Conservation (phyloP, 2,888 invertebrate genomes). For the Zhengitettix transpicula region DNA sequence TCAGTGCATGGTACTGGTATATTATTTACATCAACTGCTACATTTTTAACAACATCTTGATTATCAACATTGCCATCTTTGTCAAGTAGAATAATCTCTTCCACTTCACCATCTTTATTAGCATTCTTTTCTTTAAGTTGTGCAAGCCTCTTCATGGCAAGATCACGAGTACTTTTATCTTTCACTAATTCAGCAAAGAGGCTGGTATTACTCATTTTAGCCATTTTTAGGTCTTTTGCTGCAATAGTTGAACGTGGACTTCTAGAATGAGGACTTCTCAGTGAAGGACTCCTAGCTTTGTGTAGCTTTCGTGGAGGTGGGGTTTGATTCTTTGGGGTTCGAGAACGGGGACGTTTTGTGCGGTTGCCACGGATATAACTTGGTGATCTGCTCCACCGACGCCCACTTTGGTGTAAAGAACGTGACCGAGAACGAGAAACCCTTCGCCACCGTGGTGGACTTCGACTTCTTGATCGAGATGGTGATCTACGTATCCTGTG, state of each 20-base stretch:
- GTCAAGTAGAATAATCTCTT: constrained; percentile 4
- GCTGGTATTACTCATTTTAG: constrained; percentile 77
- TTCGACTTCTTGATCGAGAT: constrained; percentile 38
- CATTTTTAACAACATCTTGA: constrained; percentile 11
- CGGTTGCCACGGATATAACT: constrained; percentile 4
- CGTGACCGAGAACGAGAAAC: constrained; percentile 3
- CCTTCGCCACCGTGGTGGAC: constrained; percentile 20
- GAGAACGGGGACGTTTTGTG: constrained; percentile 2
- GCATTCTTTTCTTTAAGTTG: constrained; percentile 50
- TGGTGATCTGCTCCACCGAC: constrained; percentile 4
- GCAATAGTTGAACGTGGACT: constrained; percentile 3
- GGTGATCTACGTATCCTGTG: constrained; percentile 16
- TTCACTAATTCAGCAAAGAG: constrained; percentile 80
- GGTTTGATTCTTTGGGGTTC: constrained; percentile 16
- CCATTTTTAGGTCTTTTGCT: constrained; percentile 18
- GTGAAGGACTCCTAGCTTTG: constrained; percentile 7
- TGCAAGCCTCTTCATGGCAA: constrained; percentile 44
- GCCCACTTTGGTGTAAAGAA: not conserved
- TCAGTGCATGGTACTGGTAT: constrained; percentile 18
- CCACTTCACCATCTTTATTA: constrained; percentile 23
- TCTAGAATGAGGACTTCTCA: constrained; percentile 7
- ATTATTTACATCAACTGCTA: constrained; percentile 19
- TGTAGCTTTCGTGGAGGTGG: constrained; percentile 7
- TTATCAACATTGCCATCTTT: not conserved
- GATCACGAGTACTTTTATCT: constrained; percentile 63